These are phyloP conservation scores for Gymnoscopelus microlampas DNA, from an alignment of 2,797 vertebrate species.

Conservation along the genomic window DNA sequence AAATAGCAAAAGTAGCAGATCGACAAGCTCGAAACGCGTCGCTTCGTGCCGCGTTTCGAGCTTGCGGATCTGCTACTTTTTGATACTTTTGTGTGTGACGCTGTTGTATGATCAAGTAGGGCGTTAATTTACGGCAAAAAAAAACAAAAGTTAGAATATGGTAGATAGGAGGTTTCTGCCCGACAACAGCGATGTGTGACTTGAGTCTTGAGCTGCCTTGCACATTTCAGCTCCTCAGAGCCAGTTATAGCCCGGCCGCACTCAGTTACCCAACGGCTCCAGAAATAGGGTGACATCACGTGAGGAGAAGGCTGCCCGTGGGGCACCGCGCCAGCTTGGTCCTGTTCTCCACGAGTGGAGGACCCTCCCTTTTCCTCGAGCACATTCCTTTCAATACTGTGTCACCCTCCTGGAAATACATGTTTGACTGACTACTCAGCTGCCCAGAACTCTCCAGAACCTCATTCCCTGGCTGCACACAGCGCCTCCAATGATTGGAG, in stretches of 20 bases:
- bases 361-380: slow-evolving; percentile 56
- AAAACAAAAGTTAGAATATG: too few relatives aligned
- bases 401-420: slow-evolving; percentile 74
- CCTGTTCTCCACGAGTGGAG: slow-evolving; percentile 52
- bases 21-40: too few relatives aligned
- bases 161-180: too few relatives aligned
- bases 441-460: slow-evolving; percentile 28
- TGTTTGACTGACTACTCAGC: slow-evolving; percentile 52
- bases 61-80: too few relatives aligned
- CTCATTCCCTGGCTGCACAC: neutral
- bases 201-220: slow-evolving; percentile 2
- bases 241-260: slow-evolving; percentile 43
- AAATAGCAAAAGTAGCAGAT: too few relatives aligned
- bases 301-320: slow-evolving; percentile 37
- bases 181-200: slow-evolving; percentile 36
- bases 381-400: slow-evolving; percentile 67
- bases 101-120: too few relatives aligned
- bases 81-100: too few relatives aligned
- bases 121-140: too few relatives aligned
- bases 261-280: slow-evolving; percentile 54
- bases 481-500: slow-evolving; percentile 23
- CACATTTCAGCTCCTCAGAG: slow-evolving; percentile 6
- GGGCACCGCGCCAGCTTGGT: slow-evolving; percentile 63
- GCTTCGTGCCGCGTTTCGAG: too few relatives aligned
- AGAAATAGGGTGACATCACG: slow-evolving; percentile 68